Evolutionary conservation across 2,888 invertebrate species (phyloP).

Genomic region (Rhingia rostrata): DNA sequence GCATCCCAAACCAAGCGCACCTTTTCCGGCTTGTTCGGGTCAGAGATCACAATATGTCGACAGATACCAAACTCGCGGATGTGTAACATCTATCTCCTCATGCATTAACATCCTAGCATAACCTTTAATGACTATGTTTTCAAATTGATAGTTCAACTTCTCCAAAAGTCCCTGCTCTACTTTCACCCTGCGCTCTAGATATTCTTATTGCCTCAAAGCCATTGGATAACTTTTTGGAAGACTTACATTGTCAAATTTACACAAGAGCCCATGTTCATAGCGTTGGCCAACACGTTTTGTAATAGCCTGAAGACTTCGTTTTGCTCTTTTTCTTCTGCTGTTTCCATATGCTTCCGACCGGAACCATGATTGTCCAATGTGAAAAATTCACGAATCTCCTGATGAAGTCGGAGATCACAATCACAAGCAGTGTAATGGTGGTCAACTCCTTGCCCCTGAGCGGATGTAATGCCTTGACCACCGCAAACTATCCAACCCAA

Average conservation of each 20-base stretch:
- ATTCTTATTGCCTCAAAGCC: no score
- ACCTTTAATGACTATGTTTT: no score
- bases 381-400: not conserved
- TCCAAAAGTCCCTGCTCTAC: no score
- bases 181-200: no score
- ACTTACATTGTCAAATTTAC: not conserved
- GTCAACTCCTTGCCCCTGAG: not conserved
- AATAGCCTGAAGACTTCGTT: not conserved
- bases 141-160: no score
- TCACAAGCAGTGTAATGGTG: not conserved
- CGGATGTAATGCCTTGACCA: not conserved
- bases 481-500: not conserved
- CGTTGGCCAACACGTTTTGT: slow-evolving; percentile 1
- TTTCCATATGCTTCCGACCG: not conserved
- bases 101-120: no score
- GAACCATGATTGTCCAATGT: not conserved
- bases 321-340: slow-evolving; percentile 1
- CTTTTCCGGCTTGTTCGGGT: no score
- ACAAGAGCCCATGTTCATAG: slow-evolving; percentile 10
- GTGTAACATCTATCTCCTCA: no score
- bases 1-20: no score
- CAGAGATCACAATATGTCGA: no score
- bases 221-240: no score
- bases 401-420: not conserved
- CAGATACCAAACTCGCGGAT: no score